A percentile compares a stretch with the other conserved stretches of the same genome.
These are phyloP conservation scores for Hormaphis cornu DNA, from an alignment of 1,140 invertebrate species.

Conservation along the genomic window DNA sequence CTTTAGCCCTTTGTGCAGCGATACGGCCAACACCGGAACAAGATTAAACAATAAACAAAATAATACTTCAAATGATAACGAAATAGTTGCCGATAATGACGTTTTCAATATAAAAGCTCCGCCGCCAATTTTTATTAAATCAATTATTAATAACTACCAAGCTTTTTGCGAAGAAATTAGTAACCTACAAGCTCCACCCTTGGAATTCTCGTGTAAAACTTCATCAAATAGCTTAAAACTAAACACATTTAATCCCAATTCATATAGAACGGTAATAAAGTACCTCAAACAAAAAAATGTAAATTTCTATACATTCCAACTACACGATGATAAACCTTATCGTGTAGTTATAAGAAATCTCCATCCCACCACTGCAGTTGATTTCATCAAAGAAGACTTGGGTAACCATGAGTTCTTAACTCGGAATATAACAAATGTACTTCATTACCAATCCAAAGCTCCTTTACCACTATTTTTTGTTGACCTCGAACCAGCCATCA, in stretches of 20 bases:
- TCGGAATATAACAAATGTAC: background rate
- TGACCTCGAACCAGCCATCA: constrained; percentile 12
- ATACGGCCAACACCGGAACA: background rate
- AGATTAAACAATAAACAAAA: too few relatives aligned
- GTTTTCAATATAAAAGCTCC: background rate
- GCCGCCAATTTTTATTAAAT: too few relatives aligned
- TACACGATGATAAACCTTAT: constrained; percentile 1
- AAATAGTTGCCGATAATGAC: background rate
- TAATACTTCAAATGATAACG: background rate
- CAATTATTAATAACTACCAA: too few relatives aligned
- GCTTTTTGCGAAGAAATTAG: background rate
- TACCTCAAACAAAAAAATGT: constrained; percentile 21
- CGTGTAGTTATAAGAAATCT: background rate
- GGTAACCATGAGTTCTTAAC: background rate
- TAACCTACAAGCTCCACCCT: background rate
- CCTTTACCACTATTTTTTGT: constrained; percentile 12
- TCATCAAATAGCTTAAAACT: background rate
- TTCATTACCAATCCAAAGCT: constrained; percentile 5
- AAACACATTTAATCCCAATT: background rate
- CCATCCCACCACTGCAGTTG: background rate
- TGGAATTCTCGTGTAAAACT: background rate
- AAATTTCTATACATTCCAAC: background rate
- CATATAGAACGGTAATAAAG: background rate
- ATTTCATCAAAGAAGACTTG: background rate
- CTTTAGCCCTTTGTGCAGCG: background rate